A percentile compares a stretch with the other conserved stretches of the same genome.
Evolutionary conservation across 1,140 invertebrate species (phyloP).

Genomic region (Drosophila parvula): DNA sequence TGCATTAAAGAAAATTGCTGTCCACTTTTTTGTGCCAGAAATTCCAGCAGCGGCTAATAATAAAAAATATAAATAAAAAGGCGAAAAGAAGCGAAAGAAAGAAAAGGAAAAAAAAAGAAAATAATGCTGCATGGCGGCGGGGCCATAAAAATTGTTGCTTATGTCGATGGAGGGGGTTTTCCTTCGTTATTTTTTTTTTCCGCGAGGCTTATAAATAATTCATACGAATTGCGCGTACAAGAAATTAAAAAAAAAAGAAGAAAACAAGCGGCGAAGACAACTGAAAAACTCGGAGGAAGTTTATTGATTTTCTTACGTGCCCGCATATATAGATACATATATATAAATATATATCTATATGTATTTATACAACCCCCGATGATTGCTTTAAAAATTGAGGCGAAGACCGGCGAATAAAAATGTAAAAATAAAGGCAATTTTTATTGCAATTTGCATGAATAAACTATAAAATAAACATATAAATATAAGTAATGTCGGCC

Average conservation of each 20-base stretch:
- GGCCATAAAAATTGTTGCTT: constrained; percentile 78
- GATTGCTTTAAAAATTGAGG: constrained; percentile 56
- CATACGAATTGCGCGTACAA: constrained; percentile 68
- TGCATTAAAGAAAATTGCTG: constrained; percentile 66
- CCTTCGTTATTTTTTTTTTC: constrained; percentile 26
- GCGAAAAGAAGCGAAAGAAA: constrained; percentile 8
- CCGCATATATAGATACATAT: background rate
- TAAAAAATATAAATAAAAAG: constrained; percentile 62
- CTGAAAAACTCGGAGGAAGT: constrained; percentile 57
- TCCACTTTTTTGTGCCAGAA: constrained; percentile 54
- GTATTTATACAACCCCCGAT: constrained; percentile 4
- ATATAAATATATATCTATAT: background rate
- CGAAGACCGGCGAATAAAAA: constrained; percentile 50
- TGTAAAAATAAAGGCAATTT: constrained; percentile 80
- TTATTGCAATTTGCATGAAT: constrained; percentile 82
- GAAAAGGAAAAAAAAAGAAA: constrained; percentile 12
- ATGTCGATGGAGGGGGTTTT: constrained; percentile 42
- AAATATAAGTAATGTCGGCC: constrained; percentile 73
- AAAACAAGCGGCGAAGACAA: constrained; percentile 22
- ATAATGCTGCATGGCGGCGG: constrained; percentile 50
- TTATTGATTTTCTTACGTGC: constrained; percentile 75
- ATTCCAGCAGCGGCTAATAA: constrained; percentile 72
- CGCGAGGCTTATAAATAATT: constrained; percentile 75
- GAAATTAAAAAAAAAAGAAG: constrained; percentile 70
- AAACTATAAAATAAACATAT: constrained; percentile 83